These are phyloP conservation scores for Koerneria pararmatus DNA, from an alignment of 2,888 invertebrate genomes.

Conservation along the genomic window DNA sequence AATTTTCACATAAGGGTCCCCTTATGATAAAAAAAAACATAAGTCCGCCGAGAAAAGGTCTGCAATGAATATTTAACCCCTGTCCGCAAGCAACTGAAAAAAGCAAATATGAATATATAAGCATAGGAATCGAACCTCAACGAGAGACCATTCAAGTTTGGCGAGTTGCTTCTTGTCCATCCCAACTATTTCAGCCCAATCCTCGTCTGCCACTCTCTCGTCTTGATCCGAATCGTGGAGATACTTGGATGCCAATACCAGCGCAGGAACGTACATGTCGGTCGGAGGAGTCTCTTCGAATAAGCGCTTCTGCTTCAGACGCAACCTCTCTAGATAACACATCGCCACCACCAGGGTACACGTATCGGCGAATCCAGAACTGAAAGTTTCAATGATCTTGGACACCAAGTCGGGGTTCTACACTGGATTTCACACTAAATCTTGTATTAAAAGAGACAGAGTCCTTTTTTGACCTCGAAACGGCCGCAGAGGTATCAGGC, in stretches of 20 bases:
- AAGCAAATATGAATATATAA: too few species aligned
- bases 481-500: constrained; percentile 47
- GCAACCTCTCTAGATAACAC: constrained; percentile 84
- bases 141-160: constrained; percentile 68
- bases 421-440: too few species aligned
- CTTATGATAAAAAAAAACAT: too few species aligned
- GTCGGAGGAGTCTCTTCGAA: constrained; percentile 53
- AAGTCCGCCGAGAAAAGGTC: too few species aligned
- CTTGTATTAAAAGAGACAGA: too few species aligned
- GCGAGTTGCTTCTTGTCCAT: constrained; percentile 74
- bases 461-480: constrained; percentile 41
- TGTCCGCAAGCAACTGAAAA: too few species aligned
- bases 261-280: constrained; percentile 86
- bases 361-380: constrained; percentile 81
- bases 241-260: constrained; percentile 95
- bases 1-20: too few species aligned
- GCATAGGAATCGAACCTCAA: too few species aligned
- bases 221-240: constrained; percentile 77
- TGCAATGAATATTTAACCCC: too few species aligned
- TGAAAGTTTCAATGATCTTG: constrained; percentile 61
- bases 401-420: too few species aligned
- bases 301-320: constrained; percentile 62
- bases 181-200: constrained; percentile 85
- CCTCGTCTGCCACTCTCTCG: constrained; percentile 68
- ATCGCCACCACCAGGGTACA: constrained; percentile 87